These are phyloP conservation scores for Polia nebulosa DNA, from an alignment of 2,888 invertebrate species.

Conservation along the genomic window DNA sequence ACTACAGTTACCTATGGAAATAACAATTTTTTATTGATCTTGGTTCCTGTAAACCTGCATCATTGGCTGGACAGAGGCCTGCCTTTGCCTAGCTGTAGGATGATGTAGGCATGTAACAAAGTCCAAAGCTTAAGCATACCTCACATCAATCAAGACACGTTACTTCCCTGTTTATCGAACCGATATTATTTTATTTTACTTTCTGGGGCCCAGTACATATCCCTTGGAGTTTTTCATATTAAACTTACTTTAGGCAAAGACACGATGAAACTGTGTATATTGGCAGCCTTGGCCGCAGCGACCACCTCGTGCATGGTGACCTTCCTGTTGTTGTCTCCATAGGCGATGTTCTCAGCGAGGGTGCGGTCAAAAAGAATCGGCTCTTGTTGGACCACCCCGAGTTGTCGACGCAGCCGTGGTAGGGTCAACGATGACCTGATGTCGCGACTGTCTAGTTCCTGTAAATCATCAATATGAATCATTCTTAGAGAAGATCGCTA, in stretches of 20 bases:
- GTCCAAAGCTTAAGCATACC: not conserved
- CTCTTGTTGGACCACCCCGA: conserved; percentile 96
- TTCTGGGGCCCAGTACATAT: no score
- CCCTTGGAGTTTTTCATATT: not conserved
- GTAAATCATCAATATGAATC: not conserved
- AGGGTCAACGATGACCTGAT: conserved; percentile 91
- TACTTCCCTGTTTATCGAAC: not conserved
- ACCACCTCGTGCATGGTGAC: conserved; percentile 94
- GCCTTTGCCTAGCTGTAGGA: no score
- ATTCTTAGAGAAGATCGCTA: not conserved
- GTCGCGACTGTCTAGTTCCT: conserved; percentile 91
- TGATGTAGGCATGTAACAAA: not conserved
- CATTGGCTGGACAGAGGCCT: no score
- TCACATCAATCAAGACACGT: no score
- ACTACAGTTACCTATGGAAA: not conserved
- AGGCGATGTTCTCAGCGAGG: conserved; percentile 96
- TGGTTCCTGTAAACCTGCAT: no score
- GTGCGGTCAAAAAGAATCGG: conserved; percentile 96
- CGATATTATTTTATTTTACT: not conserved
- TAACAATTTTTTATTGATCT: no score
- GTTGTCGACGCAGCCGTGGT: conserved; percentile 92
- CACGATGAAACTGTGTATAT: conserved; percentile 95
- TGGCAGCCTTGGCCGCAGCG: conserved; percentile 94
- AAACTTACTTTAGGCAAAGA: conserved; percentile 92
- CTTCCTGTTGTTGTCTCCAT: conserved; percentile 94